A percentile compares a stretch with the other conserved stretches of the same genome.
Conservation (phyloP, 2,888 invertebrate genomes). For the Stramonita haemastoma region DNA sequence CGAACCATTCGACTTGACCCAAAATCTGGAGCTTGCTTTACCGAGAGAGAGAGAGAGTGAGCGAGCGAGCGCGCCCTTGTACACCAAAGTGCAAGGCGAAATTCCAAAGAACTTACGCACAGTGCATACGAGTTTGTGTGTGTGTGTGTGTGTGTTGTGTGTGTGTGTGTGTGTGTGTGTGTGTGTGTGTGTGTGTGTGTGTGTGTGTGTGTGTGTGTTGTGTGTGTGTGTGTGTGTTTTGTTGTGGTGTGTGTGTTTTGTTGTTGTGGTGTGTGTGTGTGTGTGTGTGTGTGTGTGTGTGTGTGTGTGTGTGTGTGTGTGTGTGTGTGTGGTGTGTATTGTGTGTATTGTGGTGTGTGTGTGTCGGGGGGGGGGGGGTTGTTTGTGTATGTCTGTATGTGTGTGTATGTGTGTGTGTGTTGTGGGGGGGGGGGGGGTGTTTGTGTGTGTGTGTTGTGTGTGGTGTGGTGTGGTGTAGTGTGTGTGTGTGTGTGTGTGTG, state of each 20-base stretch:
- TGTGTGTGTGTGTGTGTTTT: constrained; percentile 10
- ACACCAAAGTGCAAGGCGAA: background rate
- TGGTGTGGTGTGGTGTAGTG: too few species aligned
- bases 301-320: background rate
- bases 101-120: constrained; percentile 4
- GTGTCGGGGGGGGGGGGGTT: too few species aligned
- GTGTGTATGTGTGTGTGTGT: constrained; percentile 4
- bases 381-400: background rate
- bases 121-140: background rate
- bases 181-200: background rate
- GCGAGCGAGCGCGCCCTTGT: background rate
- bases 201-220: background rate
- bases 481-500: background rate
- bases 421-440: too few species aligned
- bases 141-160: background rate
- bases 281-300: background rate
- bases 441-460: background rate
- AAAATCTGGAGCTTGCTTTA: too few species aligned
- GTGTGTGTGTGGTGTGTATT: background rate
- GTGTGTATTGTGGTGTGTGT: background rate
- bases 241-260: too few species aligned
- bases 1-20: too few species aligned
- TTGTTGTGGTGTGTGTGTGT: background rate
- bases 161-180: constrained; percentile 1
- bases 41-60: background rate